These are phyloP conservation scores for Drosophila paulistorum DNA, from an alignment of 1,140 invertebrate genomes.

Conservation along the genomic window DNA sequence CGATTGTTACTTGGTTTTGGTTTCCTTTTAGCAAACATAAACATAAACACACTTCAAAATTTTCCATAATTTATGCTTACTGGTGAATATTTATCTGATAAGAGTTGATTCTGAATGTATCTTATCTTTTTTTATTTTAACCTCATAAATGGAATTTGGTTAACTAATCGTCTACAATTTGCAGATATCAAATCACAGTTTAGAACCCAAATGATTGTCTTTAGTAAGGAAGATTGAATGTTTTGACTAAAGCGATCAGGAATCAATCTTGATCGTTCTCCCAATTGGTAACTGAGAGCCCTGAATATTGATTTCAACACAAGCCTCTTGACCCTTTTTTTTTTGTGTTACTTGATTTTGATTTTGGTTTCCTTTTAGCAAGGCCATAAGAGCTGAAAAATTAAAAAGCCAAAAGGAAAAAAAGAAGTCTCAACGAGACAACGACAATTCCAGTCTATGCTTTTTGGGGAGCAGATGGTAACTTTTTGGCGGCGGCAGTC, in stretches of 20 bases:
- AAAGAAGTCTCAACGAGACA: constrained; percentile 32
- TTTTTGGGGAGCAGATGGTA: constrained; percentile 77
- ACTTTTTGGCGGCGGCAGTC: constrained; percentile 40
- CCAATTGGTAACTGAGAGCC: background rate
- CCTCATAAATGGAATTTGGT: too few species aligned
- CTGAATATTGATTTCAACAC: background rate
- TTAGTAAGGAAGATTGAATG: too few species aligned
- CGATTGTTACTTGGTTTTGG: too few species aligned
- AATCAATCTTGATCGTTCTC: background rate
- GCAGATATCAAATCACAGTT: too few species aligned
- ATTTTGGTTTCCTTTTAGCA: constrained; percentile 14
- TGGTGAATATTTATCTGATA: too few species aligned
- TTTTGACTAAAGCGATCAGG: background rate
- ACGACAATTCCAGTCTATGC: constrained; percentile 69
- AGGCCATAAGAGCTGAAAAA: constrained; percentile 41
- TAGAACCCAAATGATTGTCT: too few species aligned
- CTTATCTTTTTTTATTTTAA: too few species aligned
- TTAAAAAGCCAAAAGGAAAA: constrained; percentile 26
- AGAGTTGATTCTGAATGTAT: too few species aligned
- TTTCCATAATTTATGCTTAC: too few species aligned
- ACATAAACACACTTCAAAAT: too few species aligned
- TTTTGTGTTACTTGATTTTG: background rate
- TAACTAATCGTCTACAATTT: too few species aligned
- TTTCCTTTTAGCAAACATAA: too few species aligned
- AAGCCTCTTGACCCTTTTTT: constrained; percentile 20